phyloP scores from a whole-genome alignment of 2,888 invertebrate genomes.

The Aplocera efformata region DNA sequence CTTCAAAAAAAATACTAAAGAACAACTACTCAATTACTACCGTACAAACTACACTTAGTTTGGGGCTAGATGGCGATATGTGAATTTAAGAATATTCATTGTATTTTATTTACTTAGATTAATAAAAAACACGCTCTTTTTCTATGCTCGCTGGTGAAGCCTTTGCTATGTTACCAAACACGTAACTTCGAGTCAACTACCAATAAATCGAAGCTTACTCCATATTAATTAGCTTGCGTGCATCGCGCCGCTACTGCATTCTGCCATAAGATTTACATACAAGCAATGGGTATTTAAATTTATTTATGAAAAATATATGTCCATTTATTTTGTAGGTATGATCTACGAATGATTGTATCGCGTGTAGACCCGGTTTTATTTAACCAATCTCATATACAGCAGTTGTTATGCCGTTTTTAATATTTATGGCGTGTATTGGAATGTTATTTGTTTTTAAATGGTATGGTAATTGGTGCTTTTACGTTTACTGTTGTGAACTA shows the following conservation, averaged over 20 bases:
- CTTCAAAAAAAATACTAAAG: no score
- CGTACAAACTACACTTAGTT: no score
- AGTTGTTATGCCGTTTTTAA: slow-evolving; percentile 17
- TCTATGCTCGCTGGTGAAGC: slow-evolving; percentile 8
- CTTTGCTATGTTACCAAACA: slow-evolving; percentile 20
- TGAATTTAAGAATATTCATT: no score
- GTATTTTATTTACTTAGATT: no score
- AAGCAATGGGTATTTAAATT: slow-evolving; percentile 56
- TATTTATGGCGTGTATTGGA: slow-evolving; percentile 19
- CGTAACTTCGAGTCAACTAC: slow-evolving; percentile 39
- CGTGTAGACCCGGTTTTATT: slow-evolving; percentile 20
- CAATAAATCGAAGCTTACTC: slow-evolving; percentile 66
- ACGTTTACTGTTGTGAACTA: slow-evolving; percentile 1
- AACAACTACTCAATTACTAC: no score
- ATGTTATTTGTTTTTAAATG: slow-evolving; percentile 28
- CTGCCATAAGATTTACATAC: slow-evolving; percentile 39
- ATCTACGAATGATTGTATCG: slow-evolving; percentile 17
- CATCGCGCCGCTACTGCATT: slow-evolving; percentile 53
- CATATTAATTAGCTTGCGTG: slow-evolving; percentile 75
- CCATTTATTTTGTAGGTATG: slow-evolving; percentile 27
- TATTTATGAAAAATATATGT: slow-evolving; percentile 61
- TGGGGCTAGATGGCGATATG: no score
- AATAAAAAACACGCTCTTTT: no score
- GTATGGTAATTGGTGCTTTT: slow-evolving; percentile 17
- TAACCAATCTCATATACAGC: slow-evolving; percentile 16